phyloP scores from a whole-genome alignment of 2,113 vertebrate genomes.

The Erpornis zantholeuca region DNA sequence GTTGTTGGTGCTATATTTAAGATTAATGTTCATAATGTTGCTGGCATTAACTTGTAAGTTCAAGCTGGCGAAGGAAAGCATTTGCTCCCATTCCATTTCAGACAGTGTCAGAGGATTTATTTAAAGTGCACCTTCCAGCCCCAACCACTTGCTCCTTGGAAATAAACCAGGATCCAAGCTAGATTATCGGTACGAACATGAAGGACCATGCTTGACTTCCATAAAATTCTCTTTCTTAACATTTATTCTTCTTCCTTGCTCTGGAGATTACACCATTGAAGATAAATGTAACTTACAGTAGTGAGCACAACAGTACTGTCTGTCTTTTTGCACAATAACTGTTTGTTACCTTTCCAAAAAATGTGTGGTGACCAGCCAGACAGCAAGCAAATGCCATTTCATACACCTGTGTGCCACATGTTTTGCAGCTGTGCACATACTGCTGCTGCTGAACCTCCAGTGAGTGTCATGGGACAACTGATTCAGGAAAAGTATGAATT shows the following conservation, averaged over 20 bases:
- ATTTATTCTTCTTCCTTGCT: neutral
- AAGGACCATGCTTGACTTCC: neutral
- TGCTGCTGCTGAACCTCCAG: neutral
- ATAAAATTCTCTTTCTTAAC: neutral
- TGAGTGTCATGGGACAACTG: neutral
- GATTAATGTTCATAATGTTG: neutral
- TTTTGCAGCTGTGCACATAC: neutral
- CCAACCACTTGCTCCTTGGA: neutral
- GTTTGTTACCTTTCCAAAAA: conserved; percentile 26
- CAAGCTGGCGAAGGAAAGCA: neutral
- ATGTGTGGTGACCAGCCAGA: conserved; percentile 2
- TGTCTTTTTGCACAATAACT: neutral
- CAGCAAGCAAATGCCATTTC: conserved; percentile 19
- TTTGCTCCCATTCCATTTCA: conserved; percentile 12
- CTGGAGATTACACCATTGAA: neutral
- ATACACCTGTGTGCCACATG: conserved; percentile 45
- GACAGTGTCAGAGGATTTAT: neutral
- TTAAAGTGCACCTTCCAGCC: neutral
- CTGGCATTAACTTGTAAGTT: neutral
- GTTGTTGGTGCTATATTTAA: neutral
- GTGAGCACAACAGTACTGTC: neutral
- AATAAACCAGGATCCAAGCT: neutral
- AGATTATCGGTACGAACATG: neutral
- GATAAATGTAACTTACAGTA: neutral
- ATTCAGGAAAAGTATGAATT: neutral